Conservation (phyloP, 2,797 vertebrate species). For the Hippoglossus hippoglossus region DNA sequence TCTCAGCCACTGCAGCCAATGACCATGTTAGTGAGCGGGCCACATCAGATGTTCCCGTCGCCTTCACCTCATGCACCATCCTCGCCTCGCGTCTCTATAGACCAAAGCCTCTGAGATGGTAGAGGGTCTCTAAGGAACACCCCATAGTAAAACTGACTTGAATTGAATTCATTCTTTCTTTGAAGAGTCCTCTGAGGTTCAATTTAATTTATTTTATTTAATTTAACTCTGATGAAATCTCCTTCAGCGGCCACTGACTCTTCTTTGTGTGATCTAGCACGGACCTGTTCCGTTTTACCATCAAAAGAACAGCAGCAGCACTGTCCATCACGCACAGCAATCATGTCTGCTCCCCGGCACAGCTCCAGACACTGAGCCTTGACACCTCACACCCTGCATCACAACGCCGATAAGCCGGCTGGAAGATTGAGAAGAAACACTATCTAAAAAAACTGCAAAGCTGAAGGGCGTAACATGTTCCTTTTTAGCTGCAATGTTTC, state of each 20-base stretch:
- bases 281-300: slow-evolving; percentile 21
- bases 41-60: neutral
- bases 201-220: neutral
- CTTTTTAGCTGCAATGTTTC: slow-evolving; percentile 67
- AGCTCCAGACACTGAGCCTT: slow-evolving; percentile 13
- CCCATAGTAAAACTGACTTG: slow-evolving; percentile 16
- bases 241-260: slow-evolving; percentile 18
- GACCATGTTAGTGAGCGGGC: neutral
- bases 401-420: slow-evolving; percentile 27
- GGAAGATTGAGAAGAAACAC: slow-evolving; percentile 20
- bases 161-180: slow-evolving; percentile 11
- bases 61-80: neutral
- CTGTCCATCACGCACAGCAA: slow-evolving; percentile 1
- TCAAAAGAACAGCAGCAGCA: slow-evolving; percentile 22
- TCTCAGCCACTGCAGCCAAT: neutral
- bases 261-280: neutral
- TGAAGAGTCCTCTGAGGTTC: slow-evolving; percentile 13
- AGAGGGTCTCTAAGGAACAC: no score
- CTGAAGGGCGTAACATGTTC: slow-evolving; percentile 58
- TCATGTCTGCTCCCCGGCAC: slow-evolving; percentile 13
- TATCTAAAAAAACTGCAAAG: slow-evolving; percentile 8
- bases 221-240: slow-evolving; percentile 40
- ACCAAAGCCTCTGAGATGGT: neutral
- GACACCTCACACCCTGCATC: slow-evolving; percentile 27
- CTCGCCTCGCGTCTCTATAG: neutral